phyloP scores from a whole-genome alignment of 2,797 vertebrate species.

The Sebastolobus alascanus region DNA sequence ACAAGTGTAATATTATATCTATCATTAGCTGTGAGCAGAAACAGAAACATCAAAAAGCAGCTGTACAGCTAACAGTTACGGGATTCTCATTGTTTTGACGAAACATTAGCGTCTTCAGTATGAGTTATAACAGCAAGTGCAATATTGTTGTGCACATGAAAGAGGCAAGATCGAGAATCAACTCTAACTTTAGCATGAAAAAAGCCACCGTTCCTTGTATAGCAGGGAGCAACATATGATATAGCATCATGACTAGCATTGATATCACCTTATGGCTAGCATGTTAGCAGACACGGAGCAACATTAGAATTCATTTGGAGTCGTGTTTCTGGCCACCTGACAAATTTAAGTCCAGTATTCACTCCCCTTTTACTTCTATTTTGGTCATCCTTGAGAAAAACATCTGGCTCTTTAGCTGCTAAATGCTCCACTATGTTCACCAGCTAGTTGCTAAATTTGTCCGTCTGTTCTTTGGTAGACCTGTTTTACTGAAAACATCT shows the following conservation, averaged over 20 bases:
- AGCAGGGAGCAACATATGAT: not conserved
- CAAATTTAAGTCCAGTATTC: not conserved
- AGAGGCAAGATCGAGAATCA: not conserved
- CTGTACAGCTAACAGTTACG: not conserved
- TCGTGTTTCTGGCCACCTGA: not conserved
- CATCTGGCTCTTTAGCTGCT: not conserved
- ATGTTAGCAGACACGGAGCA: not conserved
- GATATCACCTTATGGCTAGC: not conserved
- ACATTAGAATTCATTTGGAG: not conserved
- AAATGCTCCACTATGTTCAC: not conserved
- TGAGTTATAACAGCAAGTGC: not conserved
- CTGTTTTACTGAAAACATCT: not conserved
- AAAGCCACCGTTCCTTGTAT: not conserved
- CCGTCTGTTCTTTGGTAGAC: not conserved
- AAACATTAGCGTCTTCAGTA: not conserved
- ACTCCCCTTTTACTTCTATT: not conserved
- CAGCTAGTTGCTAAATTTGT: not conserved
- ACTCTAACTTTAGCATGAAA: not conserved
- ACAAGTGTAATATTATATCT: not conserved
- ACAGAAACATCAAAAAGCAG: not conserved
- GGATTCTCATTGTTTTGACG: not conserved
- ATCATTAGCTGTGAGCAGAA: not conserved
- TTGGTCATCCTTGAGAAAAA: not conserved
- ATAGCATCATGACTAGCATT: not conserved
- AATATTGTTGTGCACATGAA: not conserved